Base-by-base conservation (phyloP, 2,888 invertebrate species). In the Rhodophaea formosa region DNA sequence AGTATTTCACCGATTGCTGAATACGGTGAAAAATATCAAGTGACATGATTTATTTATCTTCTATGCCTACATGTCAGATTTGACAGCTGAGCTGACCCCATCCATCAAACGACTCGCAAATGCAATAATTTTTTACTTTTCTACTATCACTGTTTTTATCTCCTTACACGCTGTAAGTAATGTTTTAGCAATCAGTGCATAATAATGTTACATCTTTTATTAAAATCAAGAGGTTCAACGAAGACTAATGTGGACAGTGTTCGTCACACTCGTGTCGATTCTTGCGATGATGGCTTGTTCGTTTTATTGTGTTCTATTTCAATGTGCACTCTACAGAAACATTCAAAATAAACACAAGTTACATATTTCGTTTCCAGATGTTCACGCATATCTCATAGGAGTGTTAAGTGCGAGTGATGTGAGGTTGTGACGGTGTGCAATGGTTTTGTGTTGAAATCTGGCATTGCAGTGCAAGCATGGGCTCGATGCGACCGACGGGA, bases 401-500 rank as follows among this genome's bases (percentile, higher is more conserved):
- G 70, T 59, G 45, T 17, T 10, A 14, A 30, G 51, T 56, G 42
- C 51, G 35, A 58, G 58, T 61, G 59, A 47, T 61, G 59, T 64
- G 59, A 57, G 58, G 59, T 65, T 63, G 35, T 52, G 49, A 61
- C 62, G 66, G 60, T 72, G 71, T 72, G 76, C 78, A 71, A 84
- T 84, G 82, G 60, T 80, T 77, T 75, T 64, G 54, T 66, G 63
- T 71, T 77, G 67, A 79, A 75, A 76, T 74, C 66, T 61, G 62
- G 69, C 60, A 59, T 60, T 61, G 64, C 63, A 66, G 60, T 67
- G 47, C 53, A 70, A 86, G 80, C 69, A 93, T 93, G 93, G 93
- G 93, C 74, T 93, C 93, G 70, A 91, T 93, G 88, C 92, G 93
- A 74, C 93, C 93, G 71, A 91, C 92, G 63, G 93, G 93, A 77